A percentile compares a stretch with the other conserved stretches of the same genome.
Conservation (phyloP, 2,113 vertebrate genomes). For the Vidua macroura region DNA sequence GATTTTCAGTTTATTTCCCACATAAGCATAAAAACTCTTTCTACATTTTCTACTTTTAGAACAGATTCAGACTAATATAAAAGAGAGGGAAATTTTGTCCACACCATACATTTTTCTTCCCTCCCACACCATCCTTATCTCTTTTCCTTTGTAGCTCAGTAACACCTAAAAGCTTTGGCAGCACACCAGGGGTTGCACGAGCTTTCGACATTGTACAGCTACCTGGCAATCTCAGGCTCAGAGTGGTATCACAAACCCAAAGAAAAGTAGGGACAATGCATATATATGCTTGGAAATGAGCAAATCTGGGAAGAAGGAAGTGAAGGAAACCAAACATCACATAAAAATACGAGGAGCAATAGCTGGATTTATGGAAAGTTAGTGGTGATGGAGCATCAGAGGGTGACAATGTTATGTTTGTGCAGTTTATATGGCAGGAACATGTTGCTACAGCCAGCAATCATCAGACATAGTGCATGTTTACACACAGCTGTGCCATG, state of each 20-base stretch:
- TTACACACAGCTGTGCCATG: neutral
- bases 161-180: constrained; percentile 41
- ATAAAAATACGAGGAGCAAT: neutral
- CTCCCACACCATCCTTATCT: neutral
- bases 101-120: neutral
- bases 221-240: neutral
- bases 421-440: neutral
- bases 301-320: neutral
- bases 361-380: neutral
- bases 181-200: neutral
- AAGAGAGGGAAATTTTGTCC: neutral
- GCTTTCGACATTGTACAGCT: neutral
- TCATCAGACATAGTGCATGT: neutral
- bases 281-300: neutral
- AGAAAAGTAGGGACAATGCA: neutral
- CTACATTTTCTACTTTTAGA: neutral
- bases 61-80: neutral
- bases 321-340: neutral
- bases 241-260: neutral
- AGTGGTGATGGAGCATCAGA: neutral
- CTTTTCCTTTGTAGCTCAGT: constrained; percentile 11
- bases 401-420: neutral
- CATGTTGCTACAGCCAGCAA: neutral
- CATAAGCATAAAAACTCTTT: neutral
- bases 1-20: neutral